These are phyloP conservation scores for Drosophila kurseongensis DNA, from an alignment of 1,140 invertebrate genomes.

Conservation along the genomic window DNA sequence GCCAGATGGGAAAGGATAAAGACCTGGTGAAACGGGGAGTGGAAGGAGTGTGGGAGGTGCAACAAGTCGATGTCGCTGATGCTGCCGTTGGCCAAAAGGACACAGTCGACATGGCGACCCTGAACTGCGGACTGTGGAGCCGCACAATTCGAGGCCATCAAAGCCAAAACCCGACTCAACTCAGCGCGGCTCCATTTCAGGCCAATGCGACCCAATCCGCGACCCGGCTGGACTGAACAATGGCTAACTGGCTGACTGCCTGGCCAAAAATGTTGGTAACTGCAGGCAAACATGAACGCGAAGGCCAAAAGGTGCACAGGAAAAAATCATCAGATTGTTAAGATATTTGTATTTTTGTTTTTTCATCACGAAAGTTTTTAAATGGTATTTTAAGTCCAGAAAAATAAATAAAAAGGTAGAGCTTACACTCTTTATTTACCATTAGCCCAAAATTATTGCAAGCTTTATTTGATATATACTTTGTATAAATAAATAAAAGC, in stretches of 20 bases:
- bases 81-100: conserved; percentile 35
- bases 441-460: too few species aligned
- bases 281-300: conserved; percentile 67
- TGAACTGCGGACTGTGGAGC: conserved; percentile 18
- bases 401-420: too few species aligned
- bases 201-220: conserved; percentile 28
- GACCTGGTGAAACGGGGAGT: background rate
- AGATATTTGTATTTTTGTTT: too few species aligned
- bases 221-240: conserved; percentile 39
- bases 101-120: conserved; percentile 26
- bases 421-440: too few species aligned
- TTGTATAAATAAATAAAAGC: too few species aligned
- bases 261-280: conserved; percentile 62
- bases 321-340: background rate
- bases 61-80: conserved; percentile 49
- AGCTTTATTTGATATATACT: too few species aligned
- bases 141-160: conserved; percentile 32
- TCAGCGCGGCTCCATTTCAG: conserved; percentile 15
- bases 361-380: too few species aligned
- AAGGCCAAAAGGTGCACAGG: conserved; percentile 43
- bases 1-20: conserved; percentile 1
- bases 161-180: conserved; percentile 41
- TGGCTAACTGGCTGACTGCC: conserved; percentile 30
- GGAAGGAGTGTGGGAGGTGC: conserved; percentile 18
- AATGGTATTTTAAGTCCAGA: too few species aligned